A percentile compares a stretch with the other conserved stretches of the same genome.
phyloP scores from a whole-genome alignment of 2,888 invertebrate species.

The Therioaphis trifolii region DNA sequence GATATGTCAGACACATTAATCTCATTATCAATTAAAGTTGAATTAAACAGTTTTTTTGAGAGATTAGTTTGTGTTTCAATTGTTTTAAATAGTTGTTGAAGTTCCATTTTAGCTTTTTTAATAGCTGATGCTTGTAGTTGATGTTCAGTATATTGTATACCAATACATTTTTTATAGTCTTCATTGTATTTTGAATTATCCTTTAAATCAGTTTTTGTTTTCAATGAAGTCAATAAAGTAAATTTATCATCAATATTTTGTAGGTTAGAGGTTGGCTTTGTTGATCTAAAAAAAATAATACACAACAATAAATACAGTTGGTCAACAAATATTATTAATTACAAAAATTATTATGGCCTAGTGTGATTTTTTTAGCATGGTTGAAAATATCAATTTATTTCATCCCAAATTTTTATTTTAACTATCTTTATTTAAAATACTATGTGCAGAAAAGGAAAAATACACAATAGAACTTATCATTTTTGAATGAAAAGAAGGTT shows the following conservation, averaged over 20 bases:
- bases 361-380: too few species aligned
- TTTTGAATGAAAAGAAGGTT: too few species aligned
- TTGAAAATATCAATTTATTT: too few species aligned
- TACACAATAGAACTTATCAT: too few species aligned
- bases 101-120: slow-evolving; percentile 41
- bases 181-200: background rate
- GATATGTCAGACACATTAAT: slow-evolving; percentile 38
- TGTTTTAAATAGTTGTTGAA: slow-evolving; percentile 40
- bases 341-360: too few species aligned
- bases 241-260: slow-evolving; percentile 1
- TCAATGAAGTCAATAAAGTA: background rate
- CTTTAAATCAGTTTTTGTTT: background rate
- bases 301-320: too few species aligned
- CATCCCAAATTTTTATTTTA: too few species aligned
- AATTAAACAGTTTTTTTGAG: slow-evolving; percentile 39
- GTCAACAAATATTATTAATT: too few species aligned
- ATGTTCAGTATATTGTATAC: slow-evolving; percentile 22
- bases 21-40: slow-evolving; percentile 20
- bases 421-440: too few species aligned
- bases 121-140: slow-evolving; percentile 36
- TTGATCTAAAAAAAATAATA: slow-evolving; percentile 7
- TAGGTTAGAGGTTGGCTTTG: slow-evolving; percentile 39
- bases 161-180: slow-evolving; percentile 15
- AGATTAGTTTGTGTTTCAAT: slow-evolving; percentile 40
- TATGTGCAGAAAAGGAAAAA: too few species aligned